A percentile compares a stretch with the other conserved stretches of the same genome.
phyloP scores from a whole-genome alignment of 2,888 invertebrate genomes.

The Leptothorax acervorum region DNA sequence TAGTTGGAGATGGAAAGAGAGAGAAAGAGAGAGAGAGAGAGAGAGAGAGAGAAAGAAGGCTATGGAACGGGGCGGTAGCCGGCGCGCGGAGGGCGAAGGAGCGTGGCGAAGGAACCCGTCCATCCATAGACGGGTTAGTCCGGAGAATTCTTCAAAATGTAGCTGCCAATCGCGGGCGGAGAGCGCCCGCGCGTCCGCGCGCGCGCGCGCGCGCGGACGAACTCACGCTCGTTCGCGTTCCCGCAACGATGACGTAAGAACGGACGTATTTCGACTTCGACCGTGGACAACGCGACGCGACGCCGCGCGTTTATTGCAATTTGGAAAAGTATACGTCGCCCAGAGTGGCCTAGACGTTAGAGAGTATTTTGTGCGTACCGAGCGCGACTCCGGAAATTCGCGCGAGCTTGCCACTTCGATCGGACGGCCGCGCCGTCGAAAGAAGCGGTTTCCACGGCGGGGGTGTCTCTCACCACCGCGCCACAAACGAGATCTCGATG shows the following conservation, averaged over 20 bases:
- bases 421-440: not conserved
- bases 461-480: not conserved
- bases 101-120: conserved; percentile 52
- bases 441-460: not conserved
- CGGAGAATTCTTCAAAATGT: conserved; percentile 63
- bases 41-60: conserved; percentile 11
- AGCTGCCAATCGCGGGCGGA: conserved; percentile 44
- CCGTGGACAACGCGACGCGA: not conserved
- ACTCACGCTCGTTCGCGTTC: not conserved
- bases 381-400: conserved; percentile 24
- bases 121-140: conserved; percentile 55
- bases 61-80: conserved; percentile 59
- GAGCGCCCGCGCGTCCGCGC: not conserved
- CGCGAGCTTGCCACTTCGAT: not conserved
- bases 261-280: conserved; percentile 27
- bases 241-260: conserved; percentile 57
- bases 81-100: conserved; percentile 33
- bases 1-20: conserved; percentile 52
- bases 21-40: conserved; percentile 62
- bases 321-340: conserved; percentile 6
- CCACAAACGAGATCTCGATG: conserved; percentile 26
- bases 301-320: not conserved
- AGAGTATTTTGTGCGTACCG: not conserved
- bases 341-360: not conserved
- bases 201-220: not conserved